These are phyloP conservation scores for Carapus acus DNA, from an alignment of 2,797 vertebrate genomes.

Conservation along the genomic window DNA sequence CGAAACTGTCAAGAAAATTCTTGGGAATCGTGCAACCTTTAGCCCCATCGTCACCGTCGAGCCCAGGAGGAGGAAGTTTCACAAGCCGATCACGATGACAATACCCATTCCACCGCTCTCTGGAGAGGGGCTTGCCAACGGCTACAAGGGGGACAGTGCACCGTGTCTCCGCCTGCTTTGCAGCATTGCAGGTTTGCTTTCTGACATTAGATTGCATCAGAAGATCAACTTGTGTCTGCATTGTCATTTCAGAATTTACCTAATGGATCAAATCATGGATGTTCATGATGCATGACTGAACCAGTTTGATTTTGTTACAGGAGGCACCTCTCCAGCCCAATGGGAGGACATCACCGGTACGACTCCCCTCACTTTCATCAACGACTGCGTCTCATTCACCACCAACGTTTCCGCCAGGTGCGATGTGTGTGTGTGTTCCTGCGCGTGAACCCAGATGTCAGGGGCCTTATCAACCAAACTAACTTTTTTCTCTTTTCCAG, in stretches of 20 bases:
- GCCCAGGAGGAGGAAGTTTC: slow-evolving; percentile 96
- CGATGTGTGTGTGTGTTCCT: slow-evolving; percentile 17
- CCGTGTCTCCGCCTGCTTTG: slow-evolving; percentile 94
- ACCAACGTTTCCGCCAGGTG: slow-evolving; percentile 99
- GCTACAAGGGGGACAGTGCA: slow-evolving; percentile 88
- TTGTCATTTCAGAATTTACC: too few species aligned
- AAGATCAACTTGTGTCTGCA: too few species aligned
- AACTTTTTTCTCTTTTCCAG: slow-evolving; percentile 64
- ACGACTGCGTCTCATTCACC: slow-evolving; percentile 95
- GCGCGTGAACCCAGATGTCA: neutral
- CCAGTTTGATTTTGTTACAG: slow-evolving; percentile 58
- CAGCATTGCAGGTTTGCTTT: slow-evolving; percentile 87
- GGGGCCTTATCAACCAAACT: too few species aligned
- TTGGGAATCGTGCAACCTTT: slow-evolving; percentile 95
- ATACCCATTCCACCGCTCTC: slow-evolving; percentile 93
- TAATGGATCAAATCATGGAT: neutral
- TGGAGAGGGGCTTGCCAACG: slow-evolving; percentile 87
- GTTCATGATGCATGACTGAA: neutral
- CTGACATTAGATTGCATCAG: too few species aligned
- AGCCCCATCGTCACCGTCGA: slow-evolving; percentile 99
- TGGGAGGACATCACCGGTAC: slow-evolving; percentile 99
- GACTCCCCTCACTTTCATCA: slow-evolving; percentile 93
- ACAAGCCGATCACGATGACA: slow-evolving; percentile 99
- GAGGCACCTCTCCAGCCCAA: slow-evolving; percentile 94
- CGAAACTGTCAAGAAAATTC: slow-evolving; percentile 89